phyloP scores from a whole-genome alignment of 2,113 vertebrate species.

The Sarotherodon lohbergeri region DNA sequence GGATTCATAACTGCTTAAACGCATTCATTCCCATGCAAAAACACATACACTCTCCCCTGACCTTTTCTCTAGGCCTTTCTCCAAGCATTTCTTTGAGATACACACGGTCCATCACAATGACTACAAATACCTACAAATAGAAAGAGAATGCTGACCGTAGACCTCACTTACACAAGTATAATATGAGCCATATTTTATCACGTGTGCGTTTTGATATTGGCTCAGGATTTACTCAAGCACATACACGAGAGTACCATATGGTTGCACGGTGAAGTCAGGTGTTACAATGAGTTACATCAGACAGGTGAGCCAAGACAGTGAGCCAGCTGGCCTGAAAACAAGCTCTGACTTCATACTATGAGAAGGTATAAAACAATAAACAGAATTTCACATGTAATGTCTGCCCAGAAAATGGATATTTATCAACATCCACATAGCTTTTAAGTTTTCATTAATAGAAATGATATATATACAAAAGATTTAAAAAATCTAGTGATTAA shows the following conservation, averaged over 20 bases:
- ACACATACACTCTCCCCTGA: not conserved
- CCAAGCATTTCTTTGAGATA: not conserved
- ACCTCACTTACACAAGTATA: not conserved
- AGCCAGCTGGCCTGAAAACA: constrained; percentile 49
- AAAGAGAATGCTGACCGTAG: not conserved
- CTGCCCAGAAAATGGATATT: not conserved
- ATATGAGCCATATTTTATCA: not conserved
- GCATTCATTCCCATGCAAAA: not conserved
- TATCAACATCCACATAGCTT: not conserved
- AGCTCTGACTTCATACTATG: constrained; percentile 30
- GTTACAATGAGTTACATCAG: constrained; percentile 46
- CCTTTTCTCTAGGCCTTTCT: not conserved
- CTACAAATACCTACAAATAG: not conserved
- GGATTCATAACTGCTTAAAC: not conserved
- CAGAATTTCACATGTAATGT: not conserved
- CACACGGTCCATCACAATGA: not conserved
- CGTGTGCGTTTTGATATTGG: not conserved
- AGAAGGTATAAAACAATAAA: constrained; percentile 20
- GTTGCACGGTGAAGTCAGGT: constrained; percentile 3
- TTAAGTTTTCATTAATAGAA: not conserved
- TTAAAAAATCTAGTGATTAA: not conserved
- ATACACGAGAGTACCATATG: constrained; percentile 21
- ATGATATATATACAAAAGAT: not conserved
- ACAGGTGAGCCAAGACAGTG: constrained; percentile 16
- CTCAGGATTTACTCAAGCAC: not conserved